Evolutionary conservation across 1,140 invertebrate genomes (phyloP).

Genomic region (Adelges cooleyi): DNA sequence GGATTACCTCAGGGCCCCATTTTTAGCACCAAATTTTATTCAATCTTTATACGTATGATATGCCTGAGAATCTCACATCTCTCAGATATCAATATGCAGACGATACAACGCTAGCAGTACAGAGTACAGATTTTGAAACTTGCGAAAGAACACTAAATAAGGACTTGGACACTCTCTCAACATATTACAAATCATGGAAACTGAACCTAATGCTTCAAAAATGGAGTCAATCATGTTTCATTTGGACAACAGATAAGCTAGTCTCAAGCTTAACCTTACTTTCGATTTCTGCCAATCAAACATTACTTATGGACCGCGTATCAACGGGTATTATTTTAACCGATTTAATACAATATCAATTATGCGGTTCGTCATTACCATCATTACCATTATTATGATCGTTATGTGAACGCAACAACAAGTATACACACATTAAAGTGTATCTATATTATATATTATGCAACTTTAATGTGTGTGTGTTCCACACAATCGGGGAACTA

Average conservation of each 20-base stretch:
- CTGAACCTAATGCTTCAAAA: slow-evolving; percentile 20
- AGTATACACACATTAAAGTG: not conserved
- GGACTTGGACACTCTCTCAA: not conserved
- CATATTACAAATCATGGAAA: slow-evolving; percentile 9
- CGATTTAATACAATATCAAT: slow-evolving; percentile 22
- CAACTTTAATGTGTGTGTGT: too few relatives aligned
- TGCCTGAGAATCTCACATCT: not conserved
- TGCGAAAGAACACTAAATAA: slow-evolving; percentile 1
- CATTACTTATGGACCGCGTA: too few relatives aligned
- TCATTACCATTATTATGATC: slow-evolving; percentile 9
- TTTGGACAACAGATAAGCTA: not conserved
- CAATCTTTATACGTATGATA: not conserved
- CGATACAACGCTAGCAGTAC: not conserved
- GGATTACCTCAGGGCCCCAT: not conserved
- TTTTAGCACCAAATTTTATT: not conserved
- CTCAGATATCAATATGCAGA: too few relatives aligned
- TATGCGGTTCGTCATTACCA: slow-evolving; percentile 7
- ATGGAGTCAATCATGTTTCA: slow-evolving; percentile 19
- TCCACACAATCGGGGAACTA: slow-evolving; percentile 11
- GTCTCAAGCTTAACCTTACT: not conserved
- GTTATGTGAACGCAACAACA: not conserved
- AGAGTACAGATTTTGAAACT: not conserved
- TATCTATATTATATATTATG: too few relatives aligned
- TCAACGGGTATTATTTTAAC: too few relatives aligned
- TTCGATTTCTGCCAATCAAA: too few relatives aligned